These are phyloP conservation scores for Drosophila aldrichi DNA, from an alignment of 2,888 invertebrate species.

Conservation along the genomic window DNA sequence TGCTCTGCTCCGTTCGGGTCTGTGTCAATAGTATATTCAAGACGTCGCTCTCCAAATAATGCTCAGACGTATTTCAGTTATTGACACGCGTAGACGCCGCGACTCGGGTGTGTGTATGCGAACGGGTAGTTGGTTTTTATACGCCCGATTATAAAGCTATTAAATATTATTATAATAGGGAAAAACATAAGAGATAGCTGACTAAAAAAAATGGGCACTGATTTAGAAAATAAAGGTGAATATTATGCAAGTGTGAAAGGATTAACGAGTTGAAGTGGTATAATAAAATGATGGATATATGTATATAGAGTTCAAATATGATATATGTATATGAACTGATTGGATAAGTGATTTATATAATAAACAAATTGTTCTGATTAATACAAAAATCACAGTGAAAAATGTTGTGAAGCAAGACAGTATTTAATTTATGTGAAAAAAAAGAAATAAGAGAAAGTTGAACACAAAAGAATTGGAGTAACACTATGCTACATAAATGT, in stretches of 20 bases:
- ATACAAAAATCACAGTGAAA: neutral
- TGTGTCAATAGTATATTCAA: constrained; percentile 7
- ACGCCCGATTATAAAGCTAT: neutral
- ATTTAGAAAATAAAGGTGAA: constrained; percentile 58
- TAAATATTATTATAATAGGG: neutral
- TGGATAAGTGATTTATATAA: neutral
- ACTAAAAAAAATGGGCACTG: constrained; percentile 33
- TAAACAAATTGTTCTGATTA: neutral
- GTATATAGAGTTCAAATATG: too few relatives aligned
- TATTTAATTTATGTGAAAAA: neutral
- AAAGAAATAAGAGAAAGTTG: neutral
- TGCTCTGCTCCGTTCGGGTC: constrained; percentile 3
- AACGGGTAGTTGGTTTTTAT: constrained; percentile 1
- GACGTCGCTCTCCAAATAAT: constrained; percentile 11
- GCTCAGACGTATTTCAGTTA: constrained; percentile 67
- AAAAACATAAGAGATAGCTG: neutral
- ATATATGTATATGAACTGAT: neutral
- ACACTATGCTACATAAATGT: neutral
- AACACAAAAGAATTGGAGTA: too few relatives aligned
- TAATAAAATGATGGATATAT: neutral
- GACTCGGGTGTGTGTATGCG: constrained; percentile 5
- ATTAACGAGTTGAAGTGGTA: neutral
- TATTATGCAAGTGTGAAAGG: constrained; percentile 6
- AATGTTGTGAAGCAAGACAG: neutral
- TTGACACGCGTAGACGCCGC: constrained; percentile 57